Conservation (phyloP, 1,140 invertebrate species). For the Papilio glaucus region DNA sequence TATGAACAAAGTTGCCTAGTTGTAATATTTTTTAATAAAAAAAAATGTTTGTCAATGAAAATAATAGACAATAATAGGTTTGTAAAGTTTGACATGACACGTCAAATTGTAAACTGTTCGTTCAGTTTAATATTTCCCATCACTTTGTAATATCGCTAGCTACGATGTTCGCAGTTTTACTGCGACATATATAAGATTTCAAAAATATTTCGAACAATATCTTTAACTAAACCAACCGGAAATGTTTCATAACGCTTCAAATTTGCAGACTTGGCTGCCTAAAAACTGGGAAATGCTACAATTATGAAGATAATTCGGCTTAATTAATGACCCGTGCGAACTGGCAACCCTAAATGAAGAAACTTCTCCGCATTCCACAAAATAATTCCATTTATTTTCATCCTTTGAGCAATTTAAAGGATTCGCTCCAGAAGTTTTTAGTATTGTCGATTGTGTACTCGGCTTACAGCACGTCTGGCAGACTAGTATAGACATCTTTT, state of each 20-base stretch:
- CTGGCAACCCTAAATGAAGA: neutral
- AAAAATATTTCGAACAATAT: neutral
- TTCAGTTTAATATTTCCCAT: too few species aligned
- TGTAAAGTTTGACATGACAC: too few species aligned
- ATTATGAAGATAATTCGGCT: neutral
- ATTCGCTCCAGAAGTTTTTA: neutral
- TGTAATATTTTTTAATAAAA: too few species aligned
- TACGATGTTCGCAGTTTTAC: neutral
- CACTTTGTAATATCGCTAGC: too few species aligned
- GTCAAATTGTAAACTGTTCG: too few species aligned
- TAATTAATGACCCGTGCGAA: constrained; percentile 4
- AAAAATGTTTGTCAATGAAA: too few species aligned
- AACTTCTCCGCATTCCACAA: neutral
- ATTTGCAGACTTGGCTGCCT: neutral
- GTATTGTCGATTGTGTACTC: neutral
- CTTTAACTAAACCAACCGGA: neutral
- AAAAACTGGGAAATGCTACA: constrained; percentile 8
- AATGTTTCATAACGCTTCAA: constrained; percentile 1
- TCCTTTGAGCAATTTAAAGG: neutral
- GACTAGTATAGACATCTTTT: neutral
- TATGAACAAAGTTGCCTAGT: too few species aligned
- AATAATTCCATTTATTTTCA: neutral
- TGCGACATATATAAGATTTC: neutral
- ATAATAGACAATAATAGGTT: too few species aligned
- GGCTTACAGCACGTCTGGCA: neutral